phyloP scores from a whole-genome alignment of 2,888 invertebrate genomes.

The Trachelus tabidus region DNA sequence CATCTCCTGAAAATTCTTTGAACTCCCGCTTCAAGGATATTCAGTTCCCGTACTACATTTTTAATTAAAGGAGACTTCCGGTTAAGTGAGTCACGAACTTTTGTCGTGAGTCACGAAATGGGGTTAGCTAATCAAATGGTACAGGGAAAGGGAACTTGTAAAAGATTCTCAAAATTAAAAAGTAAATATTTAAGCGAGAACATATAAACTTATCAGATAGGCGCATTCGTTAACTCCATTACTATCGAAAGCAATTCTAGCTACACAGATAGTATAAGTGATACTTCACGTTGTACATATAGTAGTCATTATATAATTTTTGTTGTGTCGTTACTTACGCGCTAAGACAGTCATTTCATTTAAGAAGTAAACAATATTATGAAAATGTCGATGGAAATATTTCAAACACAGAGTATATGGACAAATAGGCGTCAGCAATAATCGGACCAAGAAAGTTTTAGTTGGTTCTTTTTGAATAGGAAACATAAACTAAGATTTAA shows the following conservation, averaged over 20 bases:
- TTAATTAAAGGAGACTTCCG: not conserved
- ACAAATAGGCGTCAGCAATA: not conserved
- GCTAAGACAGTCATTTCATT: conserved; percentile 13
- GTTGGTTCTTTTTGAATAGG: not conserved
- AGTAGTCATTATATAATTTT: conserved; percentile 23
- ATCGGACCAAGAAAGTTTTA: not conserved
- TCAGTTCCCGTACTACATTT: not conserved
- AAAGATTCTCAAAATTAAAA: not conserved
- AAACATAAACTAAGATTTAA: not conserved
- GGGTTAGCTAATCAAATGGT: not conserved
- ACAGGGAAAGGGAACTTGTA: not conserved
- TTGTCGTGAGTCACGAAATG: not conserved
- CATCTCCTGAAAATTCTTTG: not conserved
- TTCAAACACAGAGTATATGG: conserved; percentile 7
- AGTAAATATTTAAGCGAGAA: not conserved
- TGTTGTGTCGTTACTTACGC: conserved; percentile 18
- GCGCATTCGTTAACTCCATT: not conserved
- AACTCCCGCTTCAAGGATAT: not conserved
- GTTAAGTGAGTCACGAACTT: not conserved
- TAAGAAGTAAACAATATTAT: conserved; percentile 6
- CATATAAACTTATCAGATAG: not conserved
- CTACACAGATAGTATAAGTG: conserved; percentile 18
- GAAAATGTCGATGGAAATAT: not conserved
- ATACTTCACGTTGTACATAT: conserved; percentile 36
- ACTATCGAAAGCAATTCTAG: not conserved